A percentile compares a stretch with the other conserved stretches of the same genome.
Conservation (phyloP, 2,888 invertebrate species). For the Oscheius sp. region DNA sequence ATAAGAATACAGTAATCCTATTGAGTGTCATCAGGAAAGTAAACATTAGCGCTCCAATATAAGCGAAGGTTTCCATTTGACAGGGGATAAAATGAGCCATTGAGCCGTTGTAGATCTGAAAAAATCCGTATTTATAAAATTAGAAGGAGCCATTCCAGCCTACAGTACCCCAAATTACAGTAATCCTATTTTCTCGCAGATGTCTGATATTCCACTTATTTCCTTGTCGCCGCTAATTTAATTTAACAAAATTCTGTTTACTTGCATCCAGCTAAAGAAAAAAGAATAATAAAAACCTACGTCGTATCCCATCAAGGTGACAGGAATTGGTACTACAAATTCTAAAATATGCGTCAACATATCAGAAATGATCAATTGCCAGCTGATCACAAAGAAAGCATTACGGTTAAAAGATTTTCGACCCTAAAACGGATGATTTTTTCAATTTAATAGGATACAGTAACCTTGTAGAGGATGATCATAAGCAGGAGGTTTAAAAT, state of each 20-base stretch:
- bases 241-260: too few species aligned
- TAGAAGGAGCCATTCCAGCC: too few species aligned
- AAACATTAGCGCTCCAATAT: constrained; percentile 13
- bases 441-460: not conserved
- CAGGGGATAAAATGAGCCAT: not conserved
- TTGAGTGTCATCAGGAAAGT: constrained; percentile 15
- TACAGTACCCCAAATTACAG: too few species aligned
- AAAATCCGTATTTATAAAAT: too few species aligned
- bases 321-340: constrained; percentile 5
- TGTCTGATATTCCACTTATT: too few species aligned
- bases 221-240: too few species aligned
- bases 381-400: constrained; percentile 23
- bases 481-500: not conserved
- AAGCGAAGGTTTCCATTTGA: constrained; percentile 10
- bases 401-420: constrained; percentile 8
- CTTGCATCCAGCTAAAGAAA: not conserved
- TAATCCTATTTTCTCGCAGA: too few species aligned
- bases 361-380: constrained; percentile 21
- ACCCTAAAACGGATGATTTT: not conserved
- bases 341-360: not conserved
- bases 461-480: constrained; percentile 1
- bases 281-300: not conserved
- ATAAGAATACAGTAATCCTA: constrained; percentile 8
- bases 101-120: constrained; percentile 3
- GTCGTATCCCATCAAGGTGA: constrained; percentile 15